These are phyloP conservation scores for Prunella himalayana DNA, from an alignment of 2,113 vertebrate genomes.

Conservation along the genomic window DNA sequence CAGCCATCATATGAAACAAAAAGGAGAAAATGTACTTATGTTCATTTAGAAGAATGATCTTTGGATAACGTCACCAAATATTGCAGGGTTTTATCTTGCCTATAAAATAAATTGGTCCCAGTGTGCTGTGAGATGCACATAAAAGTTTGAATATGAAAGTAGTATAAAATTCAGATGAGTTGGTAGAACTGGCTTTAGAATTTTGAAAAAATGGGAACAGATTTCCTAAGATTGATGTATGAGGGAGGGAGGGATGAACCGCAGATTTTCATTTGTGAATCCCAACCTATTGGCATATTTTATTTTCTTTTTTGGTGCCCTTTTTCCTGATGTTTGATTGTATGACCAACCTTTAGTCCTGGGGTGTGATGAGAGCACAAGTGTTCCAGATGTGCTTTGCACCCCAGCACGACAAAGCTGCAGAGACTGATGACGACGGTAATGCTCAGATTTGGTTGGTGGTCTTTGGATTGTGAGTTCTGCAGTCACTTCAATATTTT, in stretches of 20 bases:
- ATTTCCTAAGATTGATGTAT: not conserved
- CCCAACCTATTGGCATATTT: not conserved
- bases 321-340: not conserved
- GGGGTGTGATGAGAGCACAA: not conserved
- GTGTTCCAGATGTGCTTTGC: not conserved
- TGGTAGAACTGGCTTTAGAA: not conserved
- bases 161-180: conserved; percentile 14
- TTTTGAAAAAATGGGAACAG: not conserved
- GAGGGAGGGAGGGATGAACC: not conserved
- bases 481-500: not conserved
- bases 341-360: not conserved
- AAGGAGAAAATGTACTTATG: not conserved
- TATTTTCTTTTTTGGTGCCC: not conserved
- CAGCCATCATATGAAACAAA: conserved; percentile 19
- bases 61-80: conserved; percentile 46
- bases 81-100: conserved; percentile 21
- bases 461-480: not conserved
- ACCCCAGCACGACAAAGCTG: not conserved
- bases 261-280: not conserved
- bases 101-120: conserved; percentile 51
- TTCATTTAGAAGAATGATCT: conserved; percentile 36
- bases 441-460: not conserved
- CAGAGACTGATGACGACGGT: not conserved
- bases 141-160: conserved; percentile 30
- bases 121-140: conserved; percentile 21